Evolutionary conservation across 2,113 vertebrate species (phyloP).

Genomic region (Myocastor coypus): DNA sequence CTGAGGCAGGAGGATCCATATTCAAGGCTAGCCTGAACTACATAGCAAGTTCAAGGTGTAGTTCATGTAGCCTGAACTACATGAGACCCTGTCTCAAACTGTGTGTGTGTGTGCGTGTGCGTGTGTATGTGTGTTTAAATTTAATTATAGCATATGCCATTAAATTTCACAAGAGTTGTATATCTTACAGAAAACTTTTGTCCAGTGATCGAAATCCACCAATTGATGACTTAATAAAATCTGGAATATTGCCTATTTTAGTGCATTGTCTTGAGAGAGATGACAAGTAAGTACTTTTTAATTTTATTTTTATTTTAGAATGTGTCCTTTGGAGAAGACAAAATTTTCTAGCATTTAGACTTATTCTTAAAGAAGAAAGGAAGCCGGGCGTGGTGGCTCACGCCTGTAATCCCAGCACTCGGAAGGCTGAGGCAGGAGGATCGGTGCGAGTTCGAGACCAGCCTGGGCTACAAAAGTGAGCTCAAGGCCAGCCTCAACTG

Average conservation of each 20-base stretch:
- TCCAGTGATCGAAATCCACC: slow-evolving; percentile 99
- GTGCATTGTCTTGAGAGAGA: slow-evolving; percentile 99
- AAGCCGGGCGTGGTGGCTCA: too few relatives aligned
- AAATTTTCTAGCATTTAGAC: slow-evolving; percentile 36
- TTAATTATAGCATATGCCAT: slow-evolving; percentile 2
- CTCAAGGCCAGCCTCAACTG: too few relatives aligned
- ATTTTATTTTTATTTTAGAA: neutral
- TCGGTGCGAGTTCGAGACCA: too few relatives aligned
- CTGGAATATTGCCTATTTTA: slow-evolving; percentile 99
- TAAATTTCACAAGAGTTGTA: neutral
- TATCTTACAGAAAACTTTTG: slow-evolving; percentile 93
- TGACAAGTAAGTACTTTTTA: slow-evolving; percentile 94
- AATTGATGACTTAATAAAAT: slow-evolving; percentile 99
- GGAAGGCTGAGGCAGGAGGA: too few relatives aligned
- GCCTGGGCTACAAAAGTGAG: too few relatives aligned
- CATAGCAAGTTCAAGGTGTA: too few relatives aligned
- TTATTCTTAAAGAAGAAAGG: too few relatives aligned
- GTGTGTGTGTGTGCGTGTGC: too few relatives aligned
- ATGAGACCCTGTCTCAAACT: neutral
- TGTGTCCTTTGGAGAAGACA: slow-evolving; percentile 17
- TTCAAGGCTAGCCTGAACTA: neutral
- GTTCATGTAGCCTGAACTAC: neutral
- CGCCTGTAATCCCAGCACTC: too few relatives aligned
- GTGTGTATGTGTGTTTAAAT: neutral
- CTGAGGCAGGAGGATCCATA: neutral